Conservation (phyloP, 2,113 vertebrate genomes). For the Lipotes vexillifer region DNA sequence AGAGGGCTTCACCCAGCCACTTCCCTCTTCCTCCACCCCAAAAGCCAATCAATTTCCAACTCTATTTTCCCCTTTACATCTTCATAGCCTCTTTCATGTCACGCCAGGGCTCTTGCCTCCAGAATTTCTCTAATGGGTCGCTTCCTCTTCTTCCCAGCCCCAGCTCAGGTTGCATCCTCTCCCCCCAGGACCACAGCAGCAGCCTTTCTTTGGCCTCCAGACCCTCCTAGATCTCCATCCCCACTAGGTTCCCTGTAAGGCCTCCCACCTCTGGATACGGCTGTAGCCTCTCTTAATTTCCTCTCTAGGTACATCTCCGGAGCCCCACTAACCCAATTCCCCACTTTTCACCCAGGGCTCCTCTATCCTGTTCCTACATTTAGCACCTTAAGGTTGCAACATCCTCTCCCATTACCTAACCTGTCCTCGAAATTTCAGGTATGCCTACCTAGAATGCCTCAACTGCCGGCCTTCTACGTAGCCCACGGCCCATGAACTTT, state of each 20-base stretch:
- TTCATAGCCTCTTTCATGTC: background rate
- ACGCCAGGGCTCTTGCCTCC: background rate
- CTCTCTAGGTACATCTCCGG: background rate
- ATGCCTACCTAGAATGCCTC: background rate
- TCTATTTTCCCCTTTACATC: background rate
- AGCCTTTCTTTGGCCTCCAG: background rate
- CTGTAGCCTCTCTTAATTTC: background rate
- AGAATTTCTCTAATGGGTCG: background rate
- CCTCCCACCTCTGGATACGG: background rate
- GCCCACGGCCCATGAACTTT: background rate
- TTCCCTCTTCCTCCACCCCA: background rate
- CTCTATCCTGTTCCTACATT: background rate
- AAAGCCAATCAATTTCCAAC: background rate
- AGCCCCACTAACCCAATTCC: constrained; percentile 39
- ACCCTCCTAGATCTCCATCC: background rate
- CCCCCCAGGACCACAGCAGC: background rate
- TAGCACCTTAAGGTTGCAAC: too few relatives aligned
- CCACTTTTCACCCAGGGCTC: background rate
- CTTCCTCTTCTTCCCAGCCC: background rate
- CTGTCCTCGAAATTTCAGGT: background rate
- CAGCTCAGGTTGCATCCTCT: too few relatives aligned
- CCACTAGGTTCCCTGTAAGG: background rate
- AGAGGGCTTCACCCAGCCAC: background rate
- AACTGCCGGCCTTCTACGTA: background rate
- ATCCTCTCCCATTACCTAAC: background rate